Base-by-base conservation (phyloP, 2,113 vertebrate species). In the Ovis canadensis region DNA sequence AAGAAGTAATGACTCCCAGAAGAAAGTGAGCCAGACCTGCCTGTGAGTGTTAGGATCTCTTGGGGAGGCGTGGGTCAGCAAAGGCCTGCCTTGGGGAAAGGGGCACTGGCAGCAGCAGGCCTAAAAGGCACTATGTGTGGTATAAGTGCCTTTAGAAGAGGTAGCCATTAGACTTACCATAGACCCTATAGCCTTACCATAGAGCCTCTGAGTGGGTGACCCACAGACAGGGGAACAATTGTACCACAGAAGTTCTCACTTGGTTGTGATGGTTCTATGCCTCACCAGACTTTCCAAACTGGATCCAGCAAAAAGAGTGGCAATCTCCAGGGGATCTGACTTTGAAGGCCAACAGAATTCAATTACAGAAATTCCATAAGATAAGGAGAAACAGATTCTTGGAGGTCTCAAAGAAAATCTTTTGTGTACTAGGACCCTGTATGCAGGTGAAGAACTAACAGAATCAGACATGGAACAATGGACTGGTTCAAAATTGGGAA, bases 381-480 rank as follows among this genome's bases (percentile, higher is more conserved):
- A 67, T 33, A 67, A n/a, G 3, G 33, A 67, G 33, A 67, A 74
- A 74, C 19, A 74, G n/a, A 25, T 23, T 74, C 36, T 23, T 25
- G 21, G 36, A 40, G 36, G 67, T 1, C 36, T 40, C 67, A 74
- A 40, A 74, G n/a, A 74, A 40, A 74, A 40, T 6, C 67, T 40
- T 74, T 11, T 6, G 36, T 0, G 0, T 23, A 74, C 21, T 5
- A 74, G 36, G 67, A 74, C n/a, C 19, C 67, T 40, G 67, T 40
- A 74, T 23, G 10, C 67, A 74, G 19, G 19, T 25, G 7, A 40
- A 74, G 67, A 74, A 1, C n/a, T 40, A 74, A 74, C 10, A 36
- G 36, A 36, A 40, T 40, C 36, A 74, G 21, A 74, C 67, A 40
- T 23, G 36, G 67, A 40, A 74, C 2, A 74, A 64, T 64, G 3